Conservation (phyloP, 1,140 invertebrate species). For the Hyphantria cunea region DNA sequence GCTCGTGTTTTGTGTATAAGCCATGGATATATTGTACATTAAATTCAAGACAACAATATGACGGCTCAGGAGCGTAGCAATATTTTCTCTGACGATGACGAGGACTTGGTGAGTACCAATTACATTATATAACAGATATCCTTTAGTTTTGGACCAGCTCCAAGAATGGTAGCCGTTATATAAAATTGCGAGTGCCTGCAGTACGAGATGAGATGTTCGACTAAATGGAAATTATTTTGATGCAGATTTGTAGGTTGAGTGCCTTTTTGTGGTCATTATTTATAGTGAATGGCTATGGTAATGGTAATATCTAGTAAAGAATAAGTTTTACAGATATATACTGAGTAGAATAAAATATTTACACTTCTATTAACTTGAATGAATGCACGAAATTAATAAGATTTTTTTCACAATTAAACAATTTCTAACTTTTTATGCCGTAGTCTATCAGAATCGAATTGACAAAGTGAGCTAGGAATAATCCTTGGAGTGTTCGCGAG, state of each 20-base stretch:
- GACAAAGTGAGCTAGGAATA: no score
- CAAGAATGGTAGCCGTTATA: constrained; percentile 55
- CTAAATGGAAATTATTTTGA: constrained; percentile 13
- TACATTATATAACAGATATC: constrained; percentile 44
- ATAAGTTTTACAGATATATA: no score
- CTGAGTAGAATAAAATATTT: no score
- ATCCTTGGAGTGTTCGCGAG: no score
- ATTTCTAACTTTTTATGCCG: no score
- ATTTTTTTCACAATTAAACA: no score
- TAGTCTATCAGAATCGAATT: no score
- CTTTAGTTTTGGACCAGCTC: constrained; percentile 51
- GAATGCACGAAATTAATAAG: no score
- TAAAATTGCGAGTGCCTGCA: constrained; percentile 47
- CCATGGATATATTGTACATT: constrained; percentile 58
- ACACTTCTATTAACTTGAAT: no score
- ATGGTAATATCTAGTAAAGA: no score
- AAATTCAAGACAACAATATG: constrained; percentile 54
- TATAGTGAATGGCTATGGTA: no score
- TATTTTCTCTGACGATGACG: constrained; percentile 72
- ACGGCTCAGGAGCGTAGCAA: constrained; percentile 66
- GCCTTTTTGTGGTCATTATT: no score
- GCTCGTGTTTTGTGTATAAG: constrained; percentile 57
- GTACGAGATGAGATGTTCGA: constrained; percentile 16
- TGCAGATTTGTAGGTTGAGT: neutral
- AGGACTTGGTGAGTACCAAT: constrained; percentile 65